Conservation (phyloP, 1,140 invertebrate species). For the Drosophila kurseongensis region DNA sequence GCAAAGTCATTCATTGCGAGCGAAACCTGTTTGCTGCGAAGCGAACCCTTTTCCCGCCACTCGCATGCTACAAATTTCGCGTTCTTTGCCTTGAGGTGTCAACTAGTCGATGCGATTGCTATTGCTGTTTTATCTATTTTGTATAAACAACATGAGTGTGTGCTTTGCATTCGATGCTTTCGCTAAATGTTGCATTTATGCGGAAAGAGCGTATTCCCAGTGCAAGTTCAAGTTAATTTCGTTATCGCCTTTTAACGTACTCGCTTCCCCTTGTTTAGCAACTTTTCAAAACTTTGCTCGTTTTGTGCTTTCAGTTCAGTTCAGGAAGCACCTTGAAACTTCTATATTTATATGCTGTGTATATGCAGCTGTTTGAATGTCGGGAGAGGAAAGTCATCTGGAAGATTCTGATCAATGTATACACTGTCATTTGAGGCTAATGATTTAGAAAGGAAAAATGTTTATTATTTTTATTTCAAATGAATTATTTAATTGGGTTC, state of each 20-base stretch:
- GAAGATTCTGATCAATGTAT: conserved; percentile 10
- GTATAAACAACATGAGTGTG: conserved; percentile 1
- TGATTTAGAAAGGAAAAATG: too few relatives aligned
- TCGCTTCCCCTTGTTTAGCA: conserved; percentile 65
- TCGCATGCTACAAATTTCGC: conserved; percentile 59
- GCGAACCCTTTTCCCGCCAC: conserved; percentile 66
- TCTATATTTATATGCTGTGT: conserved; percentile 73
- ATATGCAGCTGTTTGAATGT: conserved; percentile 38
- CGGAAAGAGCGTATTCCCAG: conserved; percentile 67
- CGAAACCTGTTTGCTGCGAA: conserved; percentile 63
- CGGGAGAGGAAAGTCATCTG: conserved; percentile 23
- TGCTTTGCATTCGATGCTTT: conserved; percentile 49
- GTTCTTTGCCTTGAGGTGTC: conserved; percentile 71
- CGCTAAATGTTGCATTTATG: conserved; percentile 49
- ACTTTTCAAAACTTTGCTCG: conserved; percentile 67
- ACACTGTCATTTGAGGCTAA: conserved; percentile 3
- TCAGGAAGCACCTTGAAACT: conserved; percentile 83
- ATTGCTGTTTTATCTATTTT: conserved; percentile 13
- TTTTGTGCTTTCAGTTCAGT: conserved; percentile 29
- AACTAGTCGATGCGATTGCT: conserved; percentile 33
- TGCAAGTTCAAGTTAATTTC: conserved; percentile 76
- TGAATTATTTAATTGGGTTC: too few relatives aligned
- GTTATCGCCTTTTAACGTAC: conserved; percentile 72
- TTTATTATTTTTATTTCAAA: too few relatives aligned
- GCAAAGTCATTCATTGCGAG: conserved; percentile 56